Base-by-base conservation (phyloP, 2,888 invertebrate genomes). In the Drosophila falleni region DNA sequence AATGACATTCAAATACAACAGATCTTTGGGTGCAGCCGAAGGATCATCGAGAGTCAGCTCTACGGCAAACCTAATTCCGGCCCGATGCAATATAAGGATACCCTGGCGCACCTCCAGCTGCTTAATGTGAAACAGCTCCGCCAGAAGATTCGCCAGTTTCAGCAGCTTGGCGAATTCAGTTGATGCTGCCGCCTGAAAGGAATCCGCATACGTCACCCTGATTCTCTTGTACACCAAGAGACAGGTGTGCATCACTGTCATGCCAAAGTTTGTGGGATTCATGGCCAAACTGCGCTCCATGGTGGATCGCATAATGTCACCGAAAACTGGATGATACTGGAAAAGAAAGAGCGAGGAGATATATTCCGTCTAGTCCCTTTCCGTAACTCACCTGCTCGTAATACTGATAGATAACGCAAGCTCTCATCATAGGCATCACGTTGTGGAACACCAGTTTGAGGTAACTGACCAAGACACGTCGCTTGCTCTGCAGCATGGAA, bases 181-280 rank as follows among this genome's bases (percentile, higher is more conserved):
- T 0, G 80, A 69, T 0, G 13, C 13, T 0, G 39, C 26, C 0
- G 65, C 64, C 5, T 56, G 15, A 0, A 11, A 1, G 0, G 35
- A 1, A 6, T 75, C 50, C 1, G n/a, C 23, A 26, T 51, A 33
- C 1, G 8, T 49, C 3, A 4, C 8, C 13, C 70, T 61, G 0
- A 81, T 15, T 4, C 46, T 37, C 0, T 53, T 53, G 23, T 67
- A 85, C 0, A 64, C 62, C 33, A 63, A 11, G 26, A 85, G 5
- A 0, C 69, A 63, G 6, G 81, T 82, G 56, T 85, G 85, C 56
- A 85, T 39, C n/a, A 87, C 13, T 8, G 84, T 71, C 87, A 85
- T 85, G 15, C 80, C 87, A 35, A 61, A 82, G 39, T 87, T 67
- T 0, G 69, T 15, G 1, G 69, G 26, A 67, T 82, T 85, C 0